Evolutionary conservation across 2,888 invertebrate genomes (phyloP).

Genomic region (Meta bourneti): DNA sequence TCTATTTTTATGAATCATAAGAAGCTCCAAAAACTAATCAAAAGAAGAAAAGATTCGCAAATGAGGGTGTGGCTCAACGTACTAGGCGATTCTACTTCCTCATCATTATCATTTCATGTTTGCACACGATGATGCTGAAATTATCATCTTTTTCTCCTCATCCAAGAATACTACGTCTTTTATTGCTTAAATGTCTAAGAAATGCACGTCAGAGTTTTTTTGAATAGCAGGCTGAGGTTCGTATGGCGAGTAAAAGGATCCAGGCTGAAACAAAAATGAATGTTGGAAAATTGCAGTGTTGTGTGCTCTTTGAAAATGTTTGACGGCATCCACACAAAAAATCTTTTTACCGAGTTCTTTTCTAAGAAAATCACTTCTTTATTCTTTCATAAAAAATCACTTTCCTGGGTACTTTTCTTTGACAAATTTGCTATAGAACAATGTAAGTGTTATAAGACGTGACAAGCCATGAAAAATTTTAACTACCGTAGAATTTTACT

Average conservation of each 20-base stretch:
- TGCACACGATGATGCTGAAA: neutral
- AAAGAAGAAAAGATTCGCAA: too few relatives aligned
- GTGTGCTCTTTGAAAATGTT: neutral
- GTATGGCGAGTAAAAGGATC: neutral
- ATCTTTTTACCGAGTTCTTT: too few relatives aligned
- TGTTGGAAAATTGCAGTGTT: neutral
- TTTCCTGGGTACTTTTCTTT: too few relatives aligned
- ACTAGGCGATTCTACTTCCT: neutral
- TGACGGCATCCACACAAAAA: neutral
- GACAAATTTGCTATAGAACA: too few relatives aligned
- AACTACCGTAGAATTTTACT: too few relatives aligned
- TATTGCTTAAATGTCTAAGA: neutral
- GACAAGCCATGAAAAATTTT: too few relatives aligned
- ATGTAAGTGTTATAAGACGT: too few relatives aligned
- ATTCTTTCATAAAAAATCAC: too few relatives aligned
- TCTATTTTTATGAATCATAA: too few relatives aligned
- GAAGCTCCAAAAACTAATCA: too few relatives aligned
- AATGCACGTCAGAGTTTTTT: neutral
- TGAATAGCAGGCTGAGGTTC: too few relatives aligned
- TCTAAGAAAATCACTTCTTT: too few relatives aligned
- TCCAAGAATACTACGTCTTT: neutral
- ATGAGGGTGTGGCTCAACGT: neutral
- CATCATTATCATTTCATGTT: neutral
- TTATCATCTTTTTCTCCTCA: neutral
- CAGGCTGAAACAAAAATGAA: neutral